Evolutionary conservation across 2,888 invertebrate genomes (phyloP), one percentile per base, ranked within the genome.

Genomic region (Malachius bipustulatus): DNA sequence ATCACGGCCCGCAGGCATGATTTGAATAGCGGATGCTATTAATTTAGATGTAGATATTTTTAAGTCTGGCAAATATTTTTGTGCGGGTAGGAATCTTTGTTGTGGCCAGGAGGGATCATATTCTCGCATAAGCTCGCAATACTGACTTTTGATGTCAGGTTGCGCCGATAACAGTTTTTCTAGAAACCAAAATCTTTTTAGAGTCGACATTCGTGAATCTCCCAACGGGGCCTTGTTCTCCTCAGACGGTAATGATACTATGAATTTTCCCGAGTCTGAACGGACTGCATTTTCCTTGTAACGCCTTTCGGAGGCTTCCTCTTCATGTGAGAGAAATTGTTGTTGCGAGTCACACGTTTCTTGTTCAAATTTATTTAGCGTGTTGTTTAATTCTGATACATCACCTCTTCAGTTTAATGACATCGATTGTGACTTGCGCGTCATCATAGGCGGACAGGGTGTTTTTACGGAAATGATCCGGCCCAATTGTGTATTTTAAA

Each of bases 231-330:
- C 10, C 3, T 35, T 34, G 4, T 39, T 31, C 19, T 37, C 31
- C 27, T 40, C 47, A 34, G 47, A 39, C 4, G 50, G 53, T 9
- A 49, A 32, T 15, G 36, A 41, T 9, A 50, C 48, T 3, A 41
- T n/a, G n/a, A n/a, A n/a, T n/a, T n/a, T n/a, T n/a, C n/a, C n/a
- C n/a, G n/a, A n/a, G n/a, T n/a, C n/a, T 34, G 38, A 50, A 24
- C 24, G 24, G 6, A 8, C 24, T 24, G 24, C 9, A 24, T 6
- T 24, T 8, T 9, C 9, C 9, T 6, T 9, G 9, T 8, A 24
- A 9, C 6, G 6, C 24, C 8, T 9, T 24, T 24, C 24, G 24
- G 8, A 24, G n/a, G n/a, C n/a, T n/a, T n/a, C n/a, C n/a, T n/a
- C n/a, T n/a, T n/a, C n/a, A n/a, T n/a, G n/a, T n/a, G n/a, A n/a